Evolutionary conservation across 30 jellyfish, hydroid and myxozoan genomes (phyloP).

Genomic region (Pseudorhiza aurosa): DNA sequence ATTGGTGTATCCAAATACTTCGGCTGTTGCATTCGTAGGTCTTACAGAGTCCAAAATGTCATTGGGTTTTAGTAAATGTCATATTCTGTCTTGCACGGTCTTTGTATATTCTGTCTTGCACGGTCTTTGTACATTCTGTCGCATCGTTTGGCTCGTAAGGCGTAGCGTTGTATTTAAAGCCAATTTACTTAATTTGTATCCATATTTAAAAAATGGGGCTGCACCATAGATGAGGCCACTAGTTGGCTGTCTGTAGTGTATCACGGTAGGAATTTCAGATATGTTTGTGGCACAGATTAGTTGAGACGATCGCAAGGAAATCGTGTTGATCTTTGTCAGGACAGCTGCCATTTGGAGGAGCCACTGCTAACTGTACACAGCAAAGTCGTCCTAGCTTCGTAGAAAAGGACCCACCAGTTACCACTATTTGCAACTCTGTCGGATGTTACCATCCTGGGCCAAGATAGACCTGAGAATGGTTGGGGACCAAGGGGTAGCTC

Average conservation of each 20-base stretch:
- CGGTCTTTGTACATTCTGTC: slow-evolving; percentile 70
- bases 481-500: slow-evolving; percentile 51
- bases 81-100: slow-evolving; percentile 45
- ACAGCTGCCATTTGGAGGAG: slow-evolving; percentile 62
- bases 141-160: slow-evolving; percentile 76
- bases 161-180: slow-evolving; percentile 19
- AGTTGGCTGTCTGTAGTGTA: slow-evolving; percentile 60
- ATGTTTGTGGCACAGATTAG: slow-evolving; percentile 72
- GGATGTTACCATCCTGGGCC: slow-evolving; percentile 58
- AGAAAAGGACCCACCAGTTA: slow-evolving; percentile 21
- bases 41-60: slow-evolving; percentile 37
- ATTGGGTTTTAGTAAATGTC: slow-evolving; percentile 53
- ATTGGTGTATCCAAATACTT: slow-evolving; percentile 37
- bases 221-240: slow-evolving; percentile 70
- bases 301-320: slow-evolving; percentile 61
- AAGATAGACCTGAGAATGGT: slow-evolving; percentile 49
- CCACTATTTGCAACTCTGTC: slow-evolving; percentile 53
- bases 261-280: slow-evolving; percentile 68
- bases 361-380: slow-evolving; percentile 37
- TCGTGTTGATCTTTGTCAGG: slow-evolving; percentile 72
- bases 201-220: slow-evolving; percentile 58
- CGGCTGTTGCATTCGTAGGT: slow-evolving; percentile 69
- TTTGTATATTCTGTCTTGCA: slow-evolving; percentile 34
- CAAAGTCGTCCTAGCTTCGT: slow-evolving; percentile 40
- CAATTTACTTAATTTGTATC: slow-evolving; percentile 28